A percentile compares a stretch with the other conserved stretches of the same genome.
phyloP scores from a whole-genome alignment of 1,140 invertebrate species.

The Trichonephila clavipes region DNA sequence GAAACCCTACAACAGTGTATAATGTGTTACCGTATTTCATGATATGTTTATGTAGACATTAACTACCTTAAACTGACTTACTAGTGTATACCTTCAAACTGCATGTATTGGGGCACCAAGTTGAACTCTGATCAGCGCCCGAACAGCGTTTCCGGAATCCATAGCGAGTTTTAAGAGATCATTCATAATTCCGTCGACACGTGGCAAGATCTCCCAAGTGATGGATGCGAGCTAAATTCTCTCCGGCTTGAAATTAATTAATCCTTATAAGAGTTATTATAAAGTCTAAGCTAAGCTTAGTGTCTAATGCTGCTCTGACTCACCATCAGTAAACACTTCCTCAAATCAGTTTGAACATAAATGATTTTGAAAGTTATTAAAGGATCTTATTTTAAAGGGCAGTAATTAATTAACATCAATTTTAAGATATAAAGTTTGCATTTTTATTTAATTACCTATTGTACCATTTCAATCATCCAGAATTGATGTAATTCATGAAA shows the following conservation, averaged over 20 bases:
- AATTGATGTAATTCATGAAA: no score
- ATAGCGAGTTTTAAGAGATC: background rate
- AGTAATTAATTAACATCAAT: background rate
- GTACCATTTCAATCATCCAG: no score
- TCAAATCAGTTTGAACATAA: background rate
- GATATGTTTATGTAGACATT: no score
- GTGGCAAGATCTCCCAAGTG: slow-evolving; percentile 12
- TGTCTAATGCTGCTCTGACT: background rate
- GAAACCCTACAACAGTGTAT: no score
- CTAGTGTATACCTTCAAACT: background rate
- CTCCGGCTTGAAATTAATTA: background rate
- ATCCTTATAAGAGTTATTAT: slow-evolving; percentile 20
- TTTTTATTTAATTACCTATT: no score
- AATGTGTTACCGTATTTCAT: no score
- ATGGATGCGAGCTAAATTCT: slow-evolving; percentile 17
- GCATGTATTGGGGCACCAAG: background rate
- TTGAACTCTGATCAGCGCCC: background rate
- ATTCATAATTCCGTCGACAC: background rate
- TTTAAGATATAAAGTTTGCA: no score
- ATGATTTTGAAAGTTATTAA: background rate
- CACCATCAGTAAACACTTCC: background rate
- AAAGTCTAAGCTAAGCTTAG: slow-evolving; percentile 4
- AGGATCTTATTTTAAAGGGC: background rate
- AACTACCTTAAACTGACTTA: no score
- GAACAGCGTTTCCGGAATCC: background rate